Base-by-base conservation (phyloP, 2,797 vertebrate species). In the Acrossocheilus wenchowensis region DNA sequence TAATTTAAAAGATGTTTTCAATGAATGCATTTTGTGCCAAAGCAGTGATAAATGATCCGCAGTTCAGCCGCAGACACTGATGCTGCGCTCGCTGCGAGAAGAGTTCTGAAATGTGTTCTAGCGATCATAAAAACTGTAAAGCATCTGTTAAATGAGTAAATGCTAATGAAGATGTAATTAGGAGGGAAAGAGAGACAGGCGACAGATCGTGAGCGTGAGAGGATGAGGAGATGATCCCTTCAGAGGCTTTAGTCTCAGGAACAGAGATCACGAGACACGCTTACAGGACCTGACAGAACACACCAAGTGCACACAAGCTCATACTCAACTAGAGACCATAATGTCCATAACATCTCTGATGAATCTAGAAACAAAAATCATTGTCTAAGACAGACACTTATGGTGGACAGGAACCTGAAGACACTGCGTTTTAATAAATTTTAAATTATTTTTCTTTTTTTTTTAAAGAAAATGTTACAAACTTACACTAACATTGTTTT, bases 201-300 rank as follows among this genome's bases (percentile, higher is more conserved):
- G 81, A 82, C 69, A 45, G 81, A 73, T 45, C 2, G 69, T 11
- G 78, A 48, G n/a, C 7, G 43, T 11, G 78, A 48, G n/a, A 7
- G 60, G 66, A 69, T 81, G 60, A 52, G 10, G 3, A 11, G 60
- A 52, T 84, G 45, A 84, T 84, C 83, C 14, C n/a, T 52, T 78
- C 52, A 78, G 45, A 68, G 36, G 72, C 43, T 84, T 78, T 78
- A 50, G 54, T 34, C 81, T 73, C 52, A 6, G 10, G 36, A 62
- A n/a, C 23, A n/a, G 36, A 57, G 54, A 57, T 9, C 54, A 66
- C 62, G 14, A 66, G 26, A 66, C 62, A 45, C 14, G 4, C 78
- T 34, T 48, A 64, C 78, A 66, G 60, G 57, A 81, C 62, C 78
- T 66, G 60, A 62, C 1, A 30, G 78, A 80, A 23, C 57, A 43